Conservation (phyloP, 2,888 invertebrate species). For the Lumbricus terrestris region DNA sequence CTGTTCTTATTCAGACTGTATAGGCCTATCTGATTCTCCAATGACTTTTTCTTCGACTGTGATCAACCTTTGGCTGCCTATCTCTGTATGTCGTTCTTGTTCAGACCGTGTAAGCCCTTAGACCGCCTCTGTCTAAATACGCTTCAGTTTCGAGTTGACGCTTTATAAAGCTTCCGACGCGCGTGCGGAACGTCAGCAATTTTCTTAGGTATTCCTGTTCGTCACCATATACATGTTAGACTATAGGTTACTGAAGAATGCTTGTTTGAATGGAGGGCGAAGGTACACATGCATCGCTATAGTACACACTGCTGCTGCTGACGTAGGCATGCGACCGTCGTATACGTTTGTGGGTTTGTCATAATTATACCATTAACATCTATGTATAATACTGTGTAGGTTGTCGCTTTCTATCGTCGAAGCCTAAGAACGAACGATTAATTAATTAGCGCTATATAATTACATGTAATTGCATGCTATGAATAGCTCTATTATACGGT, state of each 20-base stretch:
- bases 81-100: not conserved
- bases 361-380: too few relatives aligned
- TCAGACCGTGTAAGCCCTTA: not conserved
- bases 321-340: too few relatives aligned
- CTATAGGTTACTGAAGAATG: not conserved
- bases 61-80: not conserved
- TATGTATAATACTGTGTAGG: not conserved
- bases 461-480: too few relatives aligned
- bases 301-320: too few relatives aligned
- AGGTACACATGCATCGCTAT: too few relatives aligned
- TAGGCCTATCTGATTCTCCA: too few relatives aligned
- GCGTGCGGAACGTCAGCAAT: too few relatives aligned
- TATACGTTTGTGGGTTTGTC: too few relatives aligned
- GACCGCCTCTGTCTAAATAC: not conserved
- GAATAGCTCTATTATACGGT: too few relatives aligned
- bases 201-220: not conserved
- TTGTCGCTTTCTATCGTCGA: not conserved
- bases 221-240: not conserved
- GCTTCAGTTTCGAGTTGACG: not conserved
- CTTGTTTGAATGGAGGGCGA: too few relatives aligned
- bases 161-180: not conserved
- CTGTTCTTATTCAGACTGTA: too few relatives aligned
- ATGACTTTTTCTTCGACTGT: not conserved
- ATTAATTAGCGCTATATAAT: too few relatives aligned
- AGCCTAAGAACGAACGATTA: not conserved